A percentile compares a stretch with the other conserved stretches of the same genome.
Evolutionary conservation across 2,797 vertebrate species (phyloP).

Genomic region (Percopsis omiscomaycus): DNA sequence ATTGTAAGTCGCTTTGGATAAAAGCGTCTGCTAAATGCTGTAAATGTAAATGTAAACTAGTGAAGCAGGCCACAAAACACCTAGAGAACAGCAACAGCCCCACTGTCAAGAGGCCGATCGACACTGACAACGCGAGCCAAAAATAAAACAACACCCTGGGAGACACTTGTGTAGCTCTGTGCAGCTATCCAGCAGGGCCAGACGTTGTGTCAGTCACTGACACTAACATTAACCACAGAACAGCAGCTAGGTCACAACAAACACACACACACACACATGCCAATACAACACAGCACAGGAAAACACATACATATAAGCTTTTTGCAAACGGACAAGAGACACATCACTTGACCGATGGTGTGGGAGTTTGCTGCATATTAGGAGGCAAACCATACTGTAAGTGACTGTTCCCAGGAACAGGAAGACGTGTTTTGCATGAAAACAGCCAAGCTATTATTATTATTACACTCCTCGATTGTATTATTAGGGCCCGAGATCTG

Average conservation of each 20-base stretch:
- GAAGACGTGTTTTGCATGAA: too few relatives aligned
- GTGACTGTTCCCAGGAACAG: too few relatives aligned
- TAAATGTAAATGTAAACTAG: too few relatives aligned
- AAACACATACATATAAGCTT: not conserved
- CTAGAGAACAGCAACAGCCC: conserved; percentile 61
- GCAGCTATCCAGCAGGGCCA: conserved; percentile 61
- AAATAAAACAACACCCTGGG: conserved; percentile 72
- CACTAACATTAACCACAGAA: conserved; percentile 16
- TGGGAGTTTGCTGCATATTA: not conserved
- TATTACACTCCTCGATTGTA: too few relatives aligned
- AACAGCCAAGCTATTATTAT: too few relatives aligned
- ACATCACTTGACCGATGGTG: conserved; percentile 5
- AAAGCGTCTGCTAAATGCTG: too few relatives aligned
- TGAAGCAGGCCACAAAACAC: conserved; percentile 28
- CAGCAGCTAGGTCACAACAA: conserved; percentile 15
- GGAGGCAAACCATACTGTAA: too few relatives aligned
- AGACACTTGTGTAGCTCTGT: conserved; percentile 60
- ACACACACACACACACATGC: not conserved
- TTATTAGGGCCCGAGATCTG: too few relatives aligned
- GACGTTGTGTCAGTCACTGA: conserved; percentile 34
- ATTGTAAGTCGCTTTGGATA: too few relatives aligned
- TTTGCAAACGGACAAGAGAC: not conserved
- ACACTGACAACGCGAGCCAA: conserved; percentile 62
- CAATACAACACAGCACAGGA: not conserved
- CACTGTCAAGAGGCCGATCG: conserved; percentile 64